phyloP scores from a whole-genome alignment of 2,797 vertebrate species.

The Semotilus atromaculatus region DNA sequence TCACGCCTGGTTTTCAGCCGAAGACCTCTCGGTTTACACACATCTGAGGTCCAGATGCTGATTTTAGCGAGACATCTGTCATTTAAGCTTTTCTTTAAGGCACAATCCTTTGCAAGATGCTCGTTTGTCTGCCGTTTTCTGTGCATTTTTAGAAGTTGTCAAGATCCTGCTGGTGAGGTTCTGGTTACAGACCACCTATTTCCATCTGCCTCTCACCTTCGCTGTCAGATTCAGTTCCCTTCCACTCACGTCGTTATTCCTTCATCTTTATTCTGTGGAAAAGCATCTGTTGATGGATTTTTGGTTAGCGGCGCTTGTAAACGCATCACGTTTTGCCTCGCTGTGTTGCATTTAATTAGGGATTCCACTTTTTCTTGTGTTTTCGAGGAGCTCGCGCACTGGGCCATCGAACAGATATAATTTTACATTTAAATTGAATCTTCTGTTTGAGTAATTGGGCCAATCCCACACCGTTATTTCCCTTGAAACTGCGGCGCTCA shows the following conservation, averaged over 20 bases:
- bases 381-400: background rate
- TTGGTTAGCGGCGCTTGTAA: constrained; percentile 22
- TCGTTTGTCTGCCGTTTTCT: constrained; percentile 10
- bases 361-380: background rate
- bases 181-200: constrained; percentile 67
- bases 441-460: constrained; percentile 41
- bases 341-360: constrained; percentile 31
- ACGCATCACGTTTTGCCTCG: background rate
- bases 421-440: constrained; percentile 44
- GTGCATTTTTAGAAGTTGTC: constrained; percentile 58
- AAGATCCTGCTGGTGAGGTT: constrained; percentile 59
- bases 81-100: background rate
- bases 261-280: constrained; percentile 14
- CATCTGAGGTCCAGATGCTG: constrained; percentile 3
- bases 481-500: background rate
- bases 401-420: constrained; percentile 30
- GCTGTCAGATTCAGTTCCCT: constrained; percentile 47
- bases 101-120: constrained; percentile 3
- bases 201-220: constrained; percentile 65
- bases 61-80: constrained; percentile 24
- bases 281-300: constrained; percentile 23
- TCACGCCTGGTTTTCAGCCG: background rate
- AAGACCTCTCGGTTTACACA: background rate
- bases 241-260: constrained; percentile 16
- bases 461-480: constrained; percentile 31